Conservation (phyloP, 2,113 vertebrate genomes). For the Okapia johnstoni region DNA sequence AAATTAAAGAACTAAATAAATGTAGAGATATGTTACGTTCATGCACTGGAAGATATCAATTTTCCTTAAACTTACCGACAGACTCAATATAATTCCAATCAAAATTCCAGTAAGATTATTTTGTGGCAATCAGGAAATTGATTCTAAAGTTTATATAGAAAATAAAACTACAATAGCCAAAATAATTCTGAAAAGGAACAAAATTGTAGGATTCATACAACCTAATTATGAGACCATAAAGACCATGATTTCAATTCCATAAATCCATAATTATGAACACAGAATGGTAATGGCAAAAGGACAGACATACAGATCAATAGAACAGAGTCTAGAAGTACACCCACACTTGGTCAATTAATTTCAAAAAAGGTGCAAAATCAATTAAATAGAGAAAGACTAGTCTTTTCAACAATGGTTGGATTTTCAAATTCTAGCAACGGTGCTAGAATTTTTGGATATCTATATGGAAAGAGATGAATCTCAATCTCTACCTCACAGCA, state of each 20-base stretch:
- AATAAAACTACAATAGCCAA: neutral
- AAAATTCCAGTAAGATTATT: neutral
- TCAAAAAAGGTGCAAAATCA: neutral
- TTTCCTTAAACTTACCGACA: neutral
- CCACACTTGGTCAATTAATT: neutral
- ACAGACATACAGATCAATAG: neutral
- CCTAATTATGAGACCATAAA: neutral
- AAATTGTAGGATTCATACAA: neutral
- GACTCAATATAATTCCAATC: neutral
- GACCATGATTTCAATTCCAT: neutral
- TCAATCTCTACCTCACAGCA: neutral
- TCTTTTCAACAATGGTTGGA: neutral
- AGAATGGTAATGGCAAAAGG: neutral
- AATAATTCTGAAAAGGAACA: neutral
- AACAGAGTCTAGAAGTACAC: neutral
- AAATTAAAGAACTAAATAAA: neutral
- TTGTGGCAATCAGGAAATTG: neutral
- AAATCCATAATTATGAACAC: neutral
- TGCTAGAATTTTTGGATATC: neutral
- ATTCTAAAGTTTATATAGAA: neutral
- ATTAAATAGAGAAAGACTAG: neutral
- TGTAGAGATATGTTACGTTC: neutral
- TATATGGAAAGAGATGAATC: neutral
- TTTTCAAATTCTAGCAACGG: neutral
- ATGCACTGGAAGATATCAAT: neutral